Percentiles rank a stretch among this genome's conserved stretches.
Conservation (phyloP, 1,140 invertebrate species). For the Drosophila bifasciata region DNA sequence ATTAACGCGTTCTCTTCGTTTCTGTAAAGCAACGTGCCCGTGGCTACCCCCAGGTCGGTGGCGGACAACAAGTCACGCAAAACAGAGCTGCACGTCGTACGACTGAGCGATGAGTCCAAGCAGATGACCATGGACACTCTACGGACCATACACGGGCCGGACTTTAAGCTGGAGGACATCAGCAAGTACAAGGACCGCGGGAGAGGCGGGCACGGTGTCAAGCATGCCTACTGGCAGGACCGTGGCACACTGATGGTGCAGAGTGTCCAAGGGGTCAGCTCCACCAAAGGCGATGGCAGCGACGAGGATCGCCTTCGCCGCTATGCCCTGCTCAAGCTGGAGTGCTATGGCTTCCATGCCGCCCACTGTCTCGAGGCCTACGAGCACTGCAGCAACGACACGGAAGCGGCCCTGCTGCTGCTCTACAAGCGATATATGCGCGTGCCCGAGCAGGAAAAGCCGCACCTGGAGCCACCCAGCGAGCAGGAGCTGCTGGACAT, state of each 20-base stretch:
- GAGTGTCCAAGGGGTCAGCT: conserved; percentile 88
- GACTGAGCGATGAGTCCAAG: conserved; percentile 87
- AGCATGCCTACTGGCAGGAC: conserved; percentile 90
- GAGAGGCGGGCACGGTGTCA: conserved; percentile 86
- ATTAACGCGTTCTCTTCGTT: not conserved
- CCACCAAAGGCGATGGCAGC: conserved; percentile 43
- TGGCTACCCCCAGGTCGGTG: conserved; percentile 40
- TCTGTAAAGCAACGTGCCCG: conserved; percentile 57
- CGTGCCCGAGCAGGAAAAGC: conserved; percentile 66
- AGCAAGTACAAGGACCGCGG: conserved; percentile 88
- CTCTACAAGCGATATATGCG: conserved; percentile 88
- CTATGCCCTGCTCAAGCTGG: conserved; percentile 89
- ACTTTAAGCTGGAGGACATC: conserved; percentile 86
- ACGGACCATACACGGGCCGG: conserved; percentile 88
- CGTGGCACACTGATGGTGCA: conserved; percentile 89
- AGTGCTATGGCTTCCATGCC: conserved; percentile 90
- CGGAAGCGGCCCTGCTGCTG: conserved; percentile 88
- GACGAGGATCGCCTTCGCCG: conserved; percentile 86
- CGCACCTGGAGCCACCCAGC: conserved; percentile 48
- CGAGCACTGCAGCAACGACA: conserved; percentile 86
- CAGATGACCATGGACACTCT: conserved; percentile 89
- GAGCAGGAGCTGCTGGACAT: conserved; percentile 86
- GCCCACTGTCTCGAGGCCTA: conserved; percentile 90
- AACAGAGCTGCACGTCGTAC: conserved; percentile 89
- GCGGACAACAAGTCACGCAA: conserved; percentile 85